Evolutionary conservation across 2,113 vertebrate genomes (phyloP).

Genomic region (Lipotes vexillifer): DNA sequence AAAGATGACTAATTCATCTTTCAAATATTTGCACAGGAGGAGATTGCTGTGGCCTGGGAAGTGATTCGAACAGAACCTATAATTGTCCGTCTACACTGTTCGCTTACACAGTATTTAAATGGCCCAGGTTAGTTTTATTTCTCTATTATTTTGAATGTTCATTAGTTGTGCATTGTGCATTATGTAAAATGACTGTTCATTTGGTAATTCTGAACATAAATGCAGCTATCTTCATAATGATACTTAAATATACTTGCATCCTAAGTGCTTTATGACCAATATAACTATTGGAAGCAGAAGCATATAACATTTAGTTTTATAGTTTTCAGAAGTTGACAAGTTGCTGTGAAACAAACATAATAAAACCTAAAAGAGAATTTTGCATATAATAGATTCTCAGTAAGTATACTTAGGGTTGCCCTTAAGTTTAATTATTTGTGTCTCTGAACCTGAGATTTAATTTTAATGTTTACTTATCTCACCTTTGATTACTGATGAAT

Average conservation of each 20-base stretch:
- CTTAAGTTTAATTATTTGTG: not conserved
- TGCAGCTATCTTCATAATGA: not conserved
- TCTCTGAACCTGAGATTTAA: not conserved
- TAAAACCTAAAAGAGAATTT: not conserved
- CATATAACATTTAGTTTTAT: not conserved
- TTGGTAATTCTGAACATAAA: not conserved
- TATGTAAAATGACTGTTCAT: not conserved
- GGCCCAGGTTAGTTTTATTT: slow-evolving; percentile 85
- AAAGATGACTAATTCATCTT: slow-evolving; percentile 39
- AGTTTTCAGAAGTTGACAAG: not conserved
- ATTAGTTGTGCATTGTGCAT: not conserved
- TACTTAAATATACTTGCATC: not conserved
- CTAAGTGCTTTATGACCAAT: not conserved
- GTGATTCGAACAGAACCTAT: slow-evolving; percentile 92
- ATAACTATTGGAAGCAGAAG: not conserved
- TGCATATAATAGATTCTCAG: not conserved
- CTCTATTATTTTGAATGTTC: not conserved
- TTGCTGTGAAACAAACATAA: not conserved
- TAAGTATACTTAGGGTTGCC: not conserved
- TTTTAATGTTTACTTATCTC: not conserved
- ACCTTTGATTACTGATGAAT: not conserved
- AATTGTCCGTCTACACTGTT: slow-evolving; percentile 91
- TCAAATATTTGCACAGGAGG: slow-evolving; percentile 83
- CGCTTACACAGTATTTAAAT: slow-evolving; percentile 92
- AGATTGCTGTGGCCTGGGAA: slow-evolving; percentile 93